Conservation (phyloP, 2,888 invertebrate genomes). For the Mongoloraphidia duomilia region DNA sequence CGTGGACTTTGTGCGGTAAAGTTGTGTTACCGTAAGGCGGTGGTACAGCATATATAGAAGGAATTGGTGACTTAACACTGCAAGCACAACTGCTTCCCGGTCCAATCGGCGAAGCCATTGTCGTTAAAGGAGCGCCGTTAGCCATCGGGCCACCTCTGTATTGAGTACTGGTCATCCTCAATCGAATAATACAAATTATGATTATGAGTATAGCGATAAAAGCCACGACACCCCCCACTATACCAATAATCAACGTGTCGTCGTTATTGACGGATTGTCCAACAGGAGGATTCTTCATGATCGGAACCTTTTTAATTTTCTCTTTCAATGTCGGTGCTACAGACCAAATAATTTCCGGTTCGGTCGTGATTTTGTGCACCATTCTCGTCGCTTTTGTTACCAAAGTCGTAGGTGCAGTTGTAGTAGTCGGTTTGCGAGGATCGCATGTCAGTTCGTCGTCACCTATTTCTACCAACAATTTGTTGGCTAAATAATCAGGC, state of each 20-base stretch:
- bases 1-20: slow-evolving; percentile 47
- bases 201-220: slow-evolving; percentile 80
- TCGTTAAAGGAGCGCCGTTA: slow-evolving; percentile 33
- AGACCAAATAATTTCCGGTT: slow-evolving; percentile 85
- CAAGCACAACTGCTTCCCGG: slow-evolving; percentile 38
- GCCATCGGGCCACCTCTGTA: slow-evolving; percentile 56
- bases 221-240: slow-evolving; percentile 83
- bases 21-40: slow-evolving; percentile 42
- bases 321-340: slow-evolving; percentile 52
- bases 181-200: slow-evolving; percentile 73
- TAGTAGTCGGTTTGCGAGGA: slow-evolving; percentile 39
- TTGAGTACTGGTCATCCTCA: slow-evolving; percentile 43
- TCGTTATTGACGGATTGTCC: slow-evolving; percentile 59
- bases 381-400: slow-evolving; percentile 33
- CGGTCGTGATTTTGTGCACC: slow-evolving; percentile 48
- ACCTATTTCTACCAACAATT: slow-evolving; percentile 56
- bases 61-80: slow-evolving; percentile 28
- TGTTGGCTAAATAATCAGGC: slow-evolving; percentile 55
- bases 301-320: slow-evolving; percentile 33
- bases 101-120: slow-evolving; percentile 35
- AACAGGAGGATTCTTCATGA: slow-evolving; percentile 41
- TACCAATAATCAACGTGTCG: slow-evolving; percentile 88
- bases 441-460: slow-evolving; percentile 76
- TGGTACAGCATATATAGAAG: slow-evolving; percentile 42
- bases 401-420: slow-evolving; percentile 28